Evolutionary conservation across 2,797 vertebrate species (phyloP).

Genomic region (Meriones psammophilus): DNA sequence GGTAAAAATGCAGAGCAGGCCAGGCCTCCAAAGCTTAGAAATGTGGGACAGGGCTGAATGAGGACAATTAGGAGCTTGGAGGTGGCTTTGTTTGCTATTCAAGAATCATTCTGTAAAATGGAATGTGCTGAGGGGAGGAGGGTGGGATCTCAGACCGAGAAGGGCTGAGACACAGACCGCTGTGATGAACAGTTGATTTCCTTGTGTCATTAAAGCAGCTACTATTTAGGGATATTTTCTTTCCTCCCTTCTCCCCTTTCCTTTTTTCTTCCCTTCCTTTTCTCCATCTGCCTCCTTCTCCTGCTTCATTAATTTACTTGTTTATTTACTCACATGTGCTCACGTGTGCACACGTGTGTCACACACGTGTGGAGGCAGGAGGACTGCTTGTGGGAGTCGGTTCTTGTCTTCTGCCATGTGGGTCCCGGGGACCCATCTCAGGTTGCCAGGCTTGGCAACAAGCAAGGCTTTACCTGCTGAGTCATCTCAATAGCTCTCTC

Average conservation of each 20-base stretch:
- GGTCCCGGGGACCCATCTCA: not conserved
- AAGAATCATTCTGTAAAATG: not conserved
- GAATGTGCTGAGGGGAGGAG: not conserved
- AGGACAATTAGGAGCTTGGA: not conserved
- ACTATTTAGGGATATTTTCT: not conserved
- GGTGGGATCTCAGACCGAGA: not conserved
- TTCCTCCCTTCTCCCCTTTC: too few species aligned
- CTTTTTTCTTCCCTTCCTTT: too few species aligned
- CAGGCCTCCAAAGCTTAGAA: not conserved
- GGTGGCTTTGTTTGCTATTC: not conserved
- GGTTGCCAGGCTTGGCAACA: not conserved
- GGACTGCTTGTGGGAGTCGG: not conserved
- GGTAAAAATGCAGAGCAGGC: not conserved
- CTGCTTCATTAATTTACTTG: too few species aligned
- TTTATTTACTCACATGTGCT: not conserved
- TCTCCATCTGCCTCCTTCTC: not conserved
- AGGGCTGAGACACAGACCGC: not conserved
- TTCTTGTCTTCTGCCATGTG: not conserved
- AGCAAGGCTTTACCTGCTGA: too few species aligned
- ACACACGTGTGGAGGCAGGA: not conserved
- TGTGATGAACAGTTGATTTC: not conserved
- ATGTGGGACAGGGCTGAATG: not conserved
- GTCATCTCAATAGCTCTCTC: not conserved
- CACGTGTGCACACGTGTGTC: not conserved
- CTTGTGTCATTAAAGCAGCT: not conserved